Conservation (phyloP, 2,113 vertebrate genomes). For the Eptesicus fuscus region DNA sequence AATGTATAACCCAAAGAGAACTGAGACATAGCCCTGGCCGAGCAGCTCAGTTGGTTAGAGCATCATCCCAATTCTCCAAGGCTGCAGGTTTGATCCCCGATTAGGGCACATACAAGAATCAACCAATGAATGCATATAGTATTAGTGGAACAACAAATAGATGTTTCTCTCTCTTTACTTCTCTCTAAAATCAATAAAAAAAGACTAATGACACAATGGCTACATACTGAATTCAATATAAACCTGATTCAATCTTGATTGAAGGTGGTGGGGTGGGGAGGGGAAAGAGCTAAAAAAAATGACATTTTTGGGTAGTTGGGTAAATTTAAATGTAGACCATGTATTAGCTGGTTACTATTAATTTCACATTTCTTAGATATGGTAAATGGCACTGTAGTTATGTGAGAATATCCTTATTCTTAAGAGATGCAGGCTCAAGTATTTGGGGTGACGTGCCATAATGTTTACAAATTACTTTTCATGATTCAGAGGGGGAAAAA, state of each 20-base stretch:
- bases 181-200: too few species aligned
- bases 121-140: too few species aligned
- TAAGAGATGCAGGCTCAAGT: background rate
- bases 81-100: too few species aligned
- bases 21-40: background rate
- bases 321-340: background rate
- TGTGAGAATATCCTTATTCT: background rate
- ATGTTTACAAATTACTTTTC: conserved; percentile 21
- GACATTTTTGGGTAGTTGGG: background rate
- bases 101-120: too few species aligned
- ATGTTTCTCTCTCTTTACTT: too few species aligned
- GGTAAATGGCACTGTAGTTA: background rate
- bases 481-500: background rate
- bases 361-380: background rate
- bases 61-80: too few species aligned
- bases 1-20: conserved; percentile 17
- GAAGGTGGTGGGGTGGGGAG: background rate
- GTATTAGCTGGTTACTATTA: background rate
- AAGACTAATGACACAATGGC: background rate
- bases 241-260: background rate
- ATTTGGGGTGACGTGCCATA: background rate
- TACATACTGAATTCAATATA: background rate
- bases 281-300: background rate
- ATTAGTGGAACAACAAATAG: too few species aligned
- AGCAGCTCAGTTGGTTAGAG: too few species aligned